Evolutionary conservation across 2,797 vertebrate species (phyloP).

Genomic region (Sebastes jordani): DNA sequence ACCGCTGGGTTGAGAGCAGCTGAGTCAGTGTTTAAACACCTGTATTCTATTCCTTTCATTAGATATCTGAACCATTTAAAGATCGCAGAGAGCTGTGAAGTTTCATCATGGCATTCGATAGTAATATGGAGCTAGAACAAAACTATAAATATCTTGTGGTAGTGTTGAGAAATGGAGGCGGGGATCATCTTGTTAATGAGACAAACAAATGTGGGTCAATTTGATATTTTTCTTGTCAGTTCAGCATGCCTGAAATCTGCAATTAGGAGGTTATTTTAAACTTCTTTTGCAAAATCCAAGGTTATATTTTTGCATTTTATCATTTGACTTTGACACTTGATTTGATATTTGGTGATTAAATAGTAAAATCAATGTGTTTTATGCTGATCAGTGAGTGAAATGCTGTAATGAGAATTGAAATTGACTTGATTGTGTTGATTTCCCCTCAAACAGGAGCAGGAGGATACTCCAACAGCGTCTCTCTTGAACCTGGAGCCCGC

Average conservation of each 20-base stretch:
- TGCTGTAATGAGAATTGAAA: background rate
- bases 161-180: background rate
- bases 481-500: constrained; percentile 80
- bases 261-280: background rate
- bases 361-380: background rate
- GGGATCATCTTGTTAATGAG: background rate
- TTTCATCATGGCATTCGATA: background rate
- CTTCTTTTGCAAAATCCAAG: background rate
- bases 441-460: constrained; percentile 71
- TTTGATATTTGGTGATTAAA: background rate
- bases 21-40: constrained; percentile 26
- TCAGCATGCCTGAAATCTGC: background rate
- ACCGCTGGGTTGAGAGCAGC: constrained; percentile 21
- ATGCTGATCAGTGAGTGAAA: background rate
- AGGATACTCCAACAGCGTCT: constrained; percentile 75
- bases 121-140: background rate
- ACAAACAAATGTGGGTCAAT: background rate
- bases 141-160: background rate
- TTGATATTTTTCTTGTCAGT: background rate
- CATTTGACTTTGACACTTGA: background rate
- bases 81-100: background rate
- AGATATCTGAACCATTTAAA: background rate
- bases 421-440: background rate
- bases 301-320: background rate
- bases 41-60: constrained; percentile 7